Evolutionary conservation across 2,113 vertebrate genomes (phyloP).

Genomic region (Gavialis gangeticus): DNA sequence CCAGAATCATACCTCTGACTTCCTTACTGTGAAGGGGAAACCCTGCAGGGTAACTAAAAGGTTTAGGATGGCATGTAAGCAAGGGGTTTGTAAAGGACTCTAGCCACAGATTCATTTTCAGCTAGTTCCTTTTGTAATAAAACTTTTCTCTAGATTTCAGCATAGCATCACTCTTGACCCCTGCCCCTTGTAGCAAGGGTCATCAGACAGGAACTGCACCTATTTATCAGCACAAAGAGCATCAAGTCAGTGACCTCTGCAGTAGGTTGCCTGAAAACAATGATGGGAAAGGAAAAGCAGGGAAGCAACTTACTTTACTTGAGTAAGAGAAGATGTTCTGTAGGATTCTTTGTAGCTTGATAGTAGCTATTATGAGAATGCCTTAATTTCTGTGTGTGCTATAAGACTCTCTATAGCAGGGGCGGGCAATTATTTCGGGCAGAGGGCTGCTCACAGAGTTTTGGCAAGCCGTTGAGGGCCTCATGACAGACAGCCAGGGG

Average conservation of each 20-base stretch:
- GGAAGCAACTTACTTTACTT: not conserved
- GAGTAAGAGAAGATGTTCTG: not conserved
- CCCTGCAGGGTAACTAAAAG: not conserved
- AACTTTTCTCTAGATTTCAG: not conserved
- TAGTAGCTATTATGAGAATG: not conserved
- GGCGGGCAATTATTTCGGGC: too few relatives aligned
- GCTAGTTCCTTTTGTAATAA: not conserved
- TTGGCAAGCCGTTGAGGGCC: too few relatives aligned
- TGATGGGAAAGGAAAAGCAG: not conserved
- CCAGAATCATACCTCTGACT: not conserved
- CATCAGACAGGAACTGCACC: not conserved
- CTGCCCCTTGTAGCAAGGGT: not conserved
- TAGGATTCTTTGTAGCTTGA: not conserved
- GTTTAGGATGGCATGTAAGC: not conserved
- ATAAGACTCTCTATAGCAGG: not conserved
- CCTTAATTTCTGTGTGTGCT: not conserved
- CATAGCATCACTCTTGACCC: not conserved
- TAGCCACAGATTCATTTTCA: not conserved
- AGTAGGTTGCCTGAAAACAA: not conserved
- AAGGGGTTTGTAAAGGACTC: not conserved
- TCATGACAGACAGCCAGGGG: too few relatives aligned
- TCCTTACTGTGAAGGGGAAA: not conserved
- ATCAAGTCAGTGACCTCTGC: not conserved
- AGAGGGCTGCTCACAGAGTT: too few relatives aligned
- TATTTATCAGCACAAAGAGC: not conserved